Conservation (phyloP, 2,113 vertebrate genomes). For the Oceanodroma tethys region DNA sequence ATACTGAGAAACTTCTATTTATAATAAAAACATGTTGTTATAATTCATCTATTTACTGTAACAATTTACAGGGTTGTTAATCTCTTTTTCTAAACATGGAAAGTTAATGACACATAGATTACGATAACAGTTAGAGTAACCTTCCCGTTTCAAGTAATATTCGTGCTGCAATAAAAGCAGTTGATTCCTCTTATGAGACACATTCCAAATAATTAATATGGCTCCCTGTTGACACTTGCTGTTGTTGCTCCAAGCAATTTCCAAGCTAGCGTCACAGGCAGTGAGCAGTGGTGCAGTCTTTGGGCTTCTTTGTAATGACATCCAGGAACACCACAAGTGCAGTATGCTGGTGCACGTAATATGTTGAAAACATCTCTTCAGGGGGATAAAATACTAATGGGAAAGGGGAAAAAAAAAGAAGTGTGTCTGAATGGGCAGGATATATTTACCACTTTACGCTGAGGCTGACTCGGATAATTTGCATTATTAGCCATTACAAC, state of each 20-base stretch:
- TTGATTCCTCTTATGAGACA: constrained; percentile 77
- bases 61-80: constrained; percentile 72
- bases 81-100: constrained; percentile 73
- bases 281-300: constrained; percentile 14
- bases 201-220: constrained; percentile 83
- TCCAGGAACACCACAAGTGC: constrained; percentile 45
- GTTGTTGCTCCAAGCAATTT: constrained; percentile 69
- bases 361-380: constrained; percentile 38
- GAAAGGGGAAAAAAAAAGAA: not conserved
- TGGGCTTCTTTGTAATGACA: constrained; percentile 53
- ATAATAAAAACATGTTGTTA: constrained; percentile 42
- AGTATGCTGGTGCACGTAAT: constrained; percentile 21
- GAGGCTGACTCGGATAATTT: constrained; percentile 43
- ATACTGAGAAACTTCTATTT: not conserved
- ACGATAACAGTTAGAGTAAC: constrained; percentile 73
- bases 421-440: not conserved
- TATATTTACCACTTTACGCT: constrained; percentile 17
- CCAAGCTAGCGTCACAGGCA: constrained; percentile 27
- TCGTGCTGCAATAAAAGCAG: constrained; percentile 72
- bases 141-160: constrained; percentile 76
- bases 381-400: constrained; percentile 33
- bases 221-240: constrained; percentile 73
- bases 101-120: constrained; percentile 80
- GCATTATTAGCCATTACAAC: constrained; percentile 53
- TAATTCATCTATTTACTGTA: constrained; percentile 67